Evolutionary conservation across 2,888 invertebrate genomes (phyloP).

Genomic region (Lagria hirta): DNA sequence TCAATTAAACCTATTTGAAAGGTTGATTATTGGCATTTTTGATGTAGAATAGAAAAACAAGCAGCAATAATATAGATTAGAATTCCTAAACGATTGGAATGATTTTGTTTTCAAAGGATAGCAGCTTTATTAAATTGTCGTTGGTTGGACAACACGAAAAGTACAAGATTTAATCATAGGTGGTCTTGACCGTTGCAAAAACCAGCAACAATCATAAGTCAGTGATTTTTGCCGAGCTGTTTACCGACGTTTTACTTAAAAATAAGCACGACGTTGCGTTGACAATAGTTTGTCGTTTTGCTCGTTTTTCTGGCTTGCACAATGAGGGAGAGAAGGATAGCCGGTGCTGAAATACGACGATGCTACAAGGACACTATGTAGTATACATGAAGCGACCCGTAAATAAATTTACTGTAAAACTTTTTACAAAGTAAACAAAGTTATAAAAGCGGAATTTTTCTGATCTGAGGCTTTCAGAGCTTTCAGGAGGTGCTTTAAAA

Average conservation of each 20-base stretch:
- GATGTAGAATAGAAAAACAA: too few relatives aligned
- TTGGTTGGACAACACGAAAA: conserved; percentile 22
- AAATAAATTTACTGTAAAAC: conserved; percentile 2
- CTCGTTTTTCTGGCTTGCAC: conserved; percentile 21
- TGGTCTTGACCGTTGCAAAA: conserved; percentile 42
- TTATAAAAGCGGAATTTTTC: conserved; percentile 11
- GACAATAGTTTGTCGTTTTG: conserved; percentile 44
- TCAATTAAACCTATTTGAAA: too few relatives aligned
- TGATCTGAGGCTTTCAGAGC: conserved; percentile 2
- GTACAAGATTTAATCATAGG: conserved; percentile 41
- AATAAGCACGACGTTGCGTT: conserved; percentile 40
- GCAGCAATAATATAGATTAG: too few relatives aligned
- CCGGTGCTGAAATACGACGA: conserved; percentile 15
- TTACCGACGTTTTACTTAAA: conserved; percentile 40
- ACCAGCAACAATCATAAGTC: conserved; percentile 41
- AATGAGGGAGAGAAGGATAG: conserved; percentile 1
- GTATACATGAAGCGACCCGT: conserved; percentile 29
- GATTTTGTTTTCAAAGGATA: too few relatives aligned
- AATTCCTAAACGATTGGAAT: too few relatives aligned
- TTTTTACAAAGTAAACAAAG: conserved; percentile 17
- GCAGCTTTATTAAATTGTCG: too few relatives aligned
- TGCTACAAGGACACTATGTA: conserved; percentile 30
- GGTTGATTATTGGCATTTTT: too few relatives aligned
- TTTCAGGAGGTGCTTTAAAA: conserved; percentile 1
- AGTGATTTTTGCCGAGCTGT: conserved; percentile 39